A percentile compares a stretch with the other conserved stretches of the same genome.
Evolutionary conservation across 2,113 vertebrate species (phyloP).

Genomic region (Edolisoma coerulescens): DNA sequence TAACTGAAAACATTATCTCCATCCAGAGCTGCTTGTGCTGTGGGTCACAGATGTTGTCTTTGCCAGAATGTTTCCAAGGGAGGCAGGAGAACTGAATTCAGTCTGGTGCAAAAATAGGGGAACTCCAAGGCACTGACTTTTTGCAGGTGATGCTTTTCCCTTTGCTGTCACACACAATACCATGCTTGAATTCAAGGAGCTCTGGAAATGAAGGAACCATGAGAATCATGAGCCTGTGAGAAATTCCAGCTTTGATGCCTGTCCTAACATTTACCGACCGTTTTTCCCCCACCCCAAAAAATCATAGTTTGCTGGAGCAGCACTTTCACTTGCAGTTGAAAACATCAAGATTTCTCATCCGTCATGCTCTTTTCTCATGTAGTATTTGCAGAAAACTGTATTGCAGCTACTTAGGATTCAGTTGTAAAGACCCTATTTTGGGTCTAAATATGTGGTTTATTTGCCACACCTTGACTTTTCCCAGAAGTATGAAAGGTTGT

Average conservation of each 20-base stretch:
- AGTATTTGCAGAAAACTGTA: neutral
- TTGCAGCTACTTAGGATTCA: neutral
- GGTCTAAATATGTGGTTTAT: neutral
- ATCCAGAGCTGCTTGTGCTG: neutral
- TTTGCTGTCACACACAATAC: neutral
- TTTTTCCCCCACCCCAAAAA: rapidly evolving
- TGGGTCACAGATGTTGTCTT: neutral
- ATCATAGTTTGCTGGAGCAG: neutral
- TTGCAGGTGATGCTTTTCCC: neutral
- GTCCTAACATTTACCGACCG: neutral
- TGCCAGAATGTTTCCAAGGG: neutral
- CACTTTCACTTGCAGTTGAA: neutral
- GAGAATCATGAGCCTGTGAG: neutral
- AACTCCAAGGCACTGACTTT: neutral
- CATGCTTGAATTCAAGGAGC: neutral
- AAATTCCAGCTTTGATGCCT: neutral
- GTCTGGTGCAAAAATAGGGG: neutral
- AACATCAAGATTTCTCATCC: neutral
- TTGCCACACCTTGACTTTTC: neutral
- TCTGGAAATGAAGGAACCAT: neutral
- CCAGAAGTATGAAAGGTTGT: neutral
- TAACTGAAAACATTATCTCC: neutral
- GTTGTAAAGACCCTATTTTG: neutral
- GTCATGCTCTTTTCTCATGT: rapidly evolving
- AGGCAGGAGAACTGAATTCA: neutral